These are phyloP conservation scores for Sitta carolinensis DNA, from an alignment of 2,797 vertebrate genomes.

Conservation along the genomic window DNA sequence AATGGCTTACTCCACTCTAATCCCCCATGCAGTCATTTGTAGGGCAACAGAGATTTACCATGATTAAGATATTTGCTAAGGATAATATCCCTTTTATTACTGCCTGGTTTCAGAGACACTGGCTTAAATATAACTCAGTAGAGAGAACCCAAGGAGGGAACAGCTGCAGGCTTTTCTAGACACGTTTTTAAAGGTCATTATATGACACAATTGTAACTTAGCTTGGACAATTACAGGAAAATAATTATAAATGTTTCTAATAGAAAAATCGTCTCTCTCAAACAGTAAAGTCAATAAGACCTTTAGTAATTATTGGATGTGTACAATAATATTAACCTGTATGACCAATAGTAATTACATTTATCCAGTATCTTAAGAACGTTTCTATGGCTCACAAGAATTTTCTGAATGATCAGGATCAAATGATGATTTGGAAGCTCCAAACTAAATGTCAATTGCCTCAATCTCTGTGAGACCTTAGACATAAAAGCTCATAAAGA, in stretches of 20 bases:
- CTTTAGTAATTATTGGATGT: background rate
- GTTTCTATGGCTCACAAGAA: background rate
- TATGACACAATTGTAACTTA: background rate
- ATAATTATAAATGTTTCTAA: conserved; percentile 15
- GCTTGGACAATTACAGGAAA: background rate
- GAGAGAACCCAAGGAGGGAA: conserved; percentile 31
- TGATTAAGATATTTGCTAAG: conserved; percentile 71
- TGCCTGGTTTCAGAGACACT: conserved; percentile 58
- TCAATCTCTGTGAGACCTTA: background rate
- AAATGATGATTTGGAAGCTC: background rate
- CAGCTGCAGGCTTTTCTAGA: conserved; percentile 63
- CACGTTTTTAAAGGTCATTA: conserved; percentile 49
- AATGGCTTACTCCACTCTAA: conserved; percentile 64
- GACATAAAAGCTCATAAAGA: background rate
- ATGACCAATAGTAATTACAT: background rate
- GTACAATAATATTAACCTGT: background rate
- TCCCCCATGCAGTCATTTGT: conserved; percentile 65
- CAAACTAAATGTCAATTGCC: background rate
- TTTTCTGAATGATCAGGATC: background rate
- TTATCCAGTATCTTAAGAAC: background rate
- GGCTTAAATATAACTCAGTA: conserved; percentile 43
- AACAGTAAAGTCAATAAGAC: background rate
- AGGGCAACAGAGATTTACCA: conserved; percentile 67
- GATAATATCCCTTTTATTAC: conserved; percentile 68
- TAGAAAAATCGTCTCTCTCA: background rate